These are phyloP conservation scores for Dryocosmus kuriphilus DNA, from an alignment of 2,888 invertebrate genomes.

Conservation along the genomic window DNA sequence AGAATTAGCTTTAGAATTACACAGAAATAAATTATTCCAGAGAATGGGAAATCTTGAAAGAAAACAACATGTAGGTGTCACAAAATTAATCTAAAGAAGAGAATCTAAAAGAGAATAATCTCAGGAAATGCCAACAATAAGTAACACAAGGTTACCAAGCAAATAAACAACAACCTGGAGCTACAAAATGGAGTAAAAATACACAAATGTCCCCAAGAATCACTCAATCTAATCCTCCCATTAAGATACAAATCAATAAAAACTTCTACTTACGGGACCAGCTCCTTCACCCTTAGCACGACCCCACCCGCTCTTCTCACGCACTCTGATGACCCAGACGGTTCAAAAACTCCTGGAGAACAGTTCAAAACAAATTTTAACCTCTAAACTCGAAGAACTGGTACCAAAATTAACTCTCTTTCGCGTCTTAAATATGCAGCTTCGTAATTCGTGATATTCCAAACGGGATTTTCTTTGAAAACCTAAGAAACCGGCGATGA, in stretches of 20 bases:
- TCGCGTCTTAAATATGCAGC: not conserved
- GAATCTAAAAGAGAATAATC: not conserved
- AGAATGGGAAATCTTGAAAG: too few relatives aligned
- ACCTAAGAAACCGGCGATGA: slow-evolving; percentile 43
- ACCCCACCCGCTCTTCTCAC: not conserved
- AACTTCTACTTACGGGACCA: slow-evolving; percentile 30
- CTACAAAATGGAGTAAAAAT: not conserved
- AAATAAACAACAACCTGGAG: not conserved
- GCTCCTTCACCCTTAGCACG: not conserved
- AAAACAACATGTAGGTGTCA: too few relatives aligned
- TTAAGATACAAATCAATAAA: not conserved
- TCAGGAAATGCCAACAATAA: not conserved
- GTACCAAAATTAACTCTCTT: not conserved
- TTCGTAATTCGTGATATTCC: not conserved
- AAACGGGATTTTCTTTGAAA: not conserved
- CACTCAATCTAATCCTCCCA: not conserved
- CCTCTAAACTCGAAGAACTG: not conserved
- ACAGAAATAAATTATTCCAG: too few relatives aligned
- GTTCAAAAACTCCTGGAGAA: not conserved
- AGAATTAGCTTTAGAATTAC: too few relatives aligned
- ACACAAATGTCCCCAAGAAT: not conserved
- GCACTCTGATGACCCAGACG: not conserved
- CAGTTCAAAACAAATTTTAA: not conserved
- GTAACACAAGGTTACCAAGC: not conserved
- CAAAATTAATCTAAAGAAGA: too few relatives aligned